These are phyloP conservation scores for Gymnoscopelus microlampas DNA, from an alignment of 2,797 vertebrate species.

Conservation along the genomic window DNA sequence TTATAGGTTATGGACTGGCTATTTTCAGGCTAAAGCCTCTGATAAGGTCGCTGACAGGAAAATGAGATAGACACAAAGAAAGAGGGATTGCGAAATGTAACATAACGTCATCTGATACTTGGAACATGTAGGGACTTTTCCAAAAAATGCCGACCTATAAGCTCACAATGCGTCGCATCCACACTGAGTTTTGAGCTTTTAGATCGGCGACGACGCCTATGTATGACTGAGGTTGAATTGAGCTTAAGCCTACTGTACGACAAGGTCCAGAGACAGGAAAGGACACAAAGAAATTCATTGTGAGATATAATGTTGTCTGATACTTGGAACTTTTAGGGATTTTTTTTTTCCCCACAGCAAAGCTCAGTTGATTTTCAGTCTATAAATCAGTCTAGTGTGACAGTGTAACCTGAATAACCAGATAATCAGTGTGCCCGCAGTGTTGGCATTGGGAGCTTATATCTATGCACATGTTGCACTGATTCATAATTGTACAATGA, in stretches of 20 bases:
- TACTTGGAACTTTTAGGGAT: background rate
- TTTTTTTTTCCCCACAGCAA: background rate
- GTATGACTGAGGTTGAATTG: too few species aligned
- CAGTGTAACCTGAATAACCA: background rate
- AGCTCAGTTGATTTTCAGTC: background rate
- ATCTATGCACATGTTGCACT: background rate
- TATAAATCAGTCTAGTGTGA: conserved; percentile 2
- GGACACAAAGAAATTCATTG: background rate
- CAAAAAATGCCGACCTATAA: too few species aligned
- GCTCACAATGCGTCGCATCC: too few species aligned
- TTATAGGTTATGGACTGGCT: too few species aligned
- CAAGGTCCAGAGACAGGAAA: conserved; percentile 1
- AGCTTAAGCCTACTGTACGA: too few species aligned
- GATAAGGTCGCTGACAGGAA: too few species aligned
- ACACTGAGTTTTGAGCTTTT: too few species aligned
- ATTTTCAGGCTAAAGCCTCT: too few species aligned
- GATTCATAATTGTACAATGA: background rate
- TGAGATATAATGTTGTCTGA: background rate
- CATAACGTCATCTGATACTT: too few species aligned
- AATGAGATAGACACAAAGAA: background rate
- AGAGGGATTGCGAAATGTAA: background rate
- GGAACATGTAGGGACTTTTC: too few species aligned
- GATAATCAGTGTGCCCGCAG: background rate
- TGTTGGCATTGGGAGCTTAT: background rate
- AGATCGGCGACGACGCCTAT: too few species aligned